phyloP scores from a whole-genome alignment of 2,888 invertebrate species.

The Plutella xylostella region DNA sequence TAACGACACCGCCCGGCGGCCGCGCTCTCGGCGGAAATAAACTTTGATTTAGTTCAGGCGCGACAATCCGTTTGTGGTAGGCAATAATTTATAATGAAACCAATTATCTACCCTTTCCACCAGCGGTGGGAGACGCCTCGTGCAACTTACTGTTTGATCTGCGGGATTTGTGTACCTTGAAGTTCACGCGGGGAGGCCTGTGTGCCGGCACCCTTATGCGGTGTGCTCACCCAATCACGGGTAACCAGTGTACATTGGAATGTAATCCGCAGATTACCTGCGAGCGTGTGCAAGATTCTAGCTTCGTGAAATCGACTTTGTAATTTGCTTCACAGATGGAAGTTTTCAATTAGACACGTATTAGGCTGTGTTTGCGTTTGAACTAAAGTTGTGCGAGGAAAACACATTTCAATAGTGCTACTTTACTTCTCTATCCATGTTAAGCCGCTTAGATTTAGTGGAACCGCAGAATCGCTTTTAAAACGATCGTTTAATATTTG shows the following conservation, averaged over 20 bases:
- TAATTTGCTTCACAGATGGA: too few species aligned
- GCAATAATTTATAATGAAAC: conserved; percentile 32
- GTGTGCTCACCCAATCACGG: too few species aligned
- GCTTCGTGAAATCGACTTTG: neutral
- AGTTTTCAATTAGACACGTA: too few species aligned
- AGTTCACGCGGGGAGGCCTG: neutral
- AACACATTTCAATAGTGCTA: too few species aligned
- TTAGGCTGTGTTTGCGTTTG: too few species aligned
- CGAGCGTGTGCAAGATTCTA: neutral
- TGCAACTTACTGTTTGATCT: conserved; percentile 4
- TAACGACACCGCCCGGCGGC: conserved; percentile 32
- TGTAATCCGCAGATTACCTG: too few species aligned
- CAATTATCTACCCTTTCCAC: conserved; percentile 29
- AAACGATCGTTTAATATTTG: too few species aligned
- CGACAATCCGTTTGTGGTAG: conserved; percentile 48
- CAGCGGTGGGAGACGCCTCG: conserved; percentile 8
- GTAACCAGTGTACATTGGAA: too few species aligned
- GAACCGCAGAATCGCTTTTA: too few species aligned
- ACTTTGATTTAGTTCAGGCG: conserved; percentile 63
- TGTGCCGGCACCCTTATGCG: neutral
- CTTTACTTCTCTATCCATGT: too few species aligned
- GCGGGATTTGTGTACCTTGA: conserved; percentile 2
- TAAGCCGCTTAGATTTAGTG: too few species aligned
- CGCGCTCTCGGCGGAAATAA: conserved; percentile 49
- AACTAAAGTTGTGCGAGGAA: too few species aligned